Percentiles rank a stretch among this genome's conserved stretches.
Conservation (phyloP, 2,113 vertebrate genomes). For the Zosterops lateralis region DNA sequence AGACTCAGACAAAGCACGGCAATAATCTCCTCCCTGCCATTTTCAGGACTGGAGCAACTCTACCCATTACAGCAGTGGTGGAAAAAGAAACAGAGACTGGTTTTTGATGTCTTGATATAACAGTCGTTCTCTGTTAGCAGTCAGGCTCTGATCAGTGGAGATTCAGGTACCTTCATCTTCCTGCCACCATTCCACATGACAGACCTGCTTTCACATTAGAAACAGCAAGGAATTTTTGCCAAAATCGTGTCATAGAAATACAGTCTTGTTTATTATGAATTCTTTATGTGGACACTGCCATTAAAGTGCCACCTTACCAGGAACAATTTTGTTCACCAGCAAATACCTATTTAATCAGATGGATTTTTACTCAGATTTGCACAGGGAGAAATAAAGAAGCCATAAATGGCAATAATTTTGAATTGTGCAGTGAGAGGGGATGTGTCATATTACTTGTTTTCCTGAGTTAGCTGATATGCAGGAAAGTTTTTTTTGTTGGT, state of each 20-base stretch:
- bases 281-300: neutral
- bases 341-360: neutral
- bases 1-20: neutral
- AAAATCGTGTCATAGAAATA: neutral
- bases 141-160: neutral
- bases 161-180: neutral
- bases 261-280: neutral
- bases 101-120: neutral
- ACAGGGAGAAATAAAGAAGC: neutral
- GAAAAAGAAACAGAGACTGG: neutral
- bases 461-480: neutral
- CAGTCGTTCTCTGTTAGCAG: neutral
- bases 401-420: neutral
- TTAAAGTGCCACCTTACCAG: neutral
- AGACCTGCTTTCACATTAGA: neutral
- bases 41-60: neutral
- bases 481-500: neutral
- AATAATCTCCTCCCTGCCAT: neutral
- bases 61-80: neutral
- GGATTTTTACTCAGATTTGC: neutral
- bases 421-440: neutral
- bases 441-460: neutral
- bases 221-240: neutral
- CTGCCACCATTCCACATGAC: neutral
- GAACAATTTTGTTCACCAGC: neutral